Base-by-base conservation (phyloP, 2,113 vertebrate species). In the Pavo muticus region DNA sequence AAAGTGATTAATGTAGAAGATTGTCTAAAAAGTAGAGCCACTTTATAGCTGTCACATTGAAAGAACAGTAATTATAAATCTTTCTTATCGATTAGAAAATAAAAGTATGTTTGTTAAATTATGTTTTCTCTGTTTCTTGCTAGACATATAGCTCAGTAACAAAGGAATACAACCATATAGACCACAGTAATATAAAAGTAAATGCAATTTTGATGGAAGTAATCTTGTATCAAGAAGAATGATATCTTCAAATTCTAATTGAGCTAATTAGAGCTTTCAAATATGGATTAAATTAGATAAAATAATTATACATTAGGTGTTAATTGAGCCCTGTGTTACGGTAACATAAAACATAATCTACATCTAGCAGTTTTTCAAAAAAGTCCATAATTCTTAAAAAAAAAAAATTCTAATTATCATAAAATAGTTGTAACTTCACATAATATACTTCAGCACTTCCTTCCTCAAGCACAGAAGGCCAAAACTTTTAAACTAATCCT, bases 151-250 rank as follows among this genome's bases (percentile, higher is more conserved):
- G 6, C 19, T 77, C 1, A 1, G 10, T 35, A 87, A 18, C 16
- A 75, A 84, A 68, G 67, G 84, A 92, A 72, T 72, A 56, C 11
- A 77, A 17, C 29, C 54, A 2, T 54, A 73, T 7, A 73, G 48
- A 50, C 35, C 18, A 10, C 24, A 17, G n/a, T 61, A 56, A 29
- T 69, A 14, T 30, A 72, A 72, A 56, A 93, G 69, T 65, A 82
- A 69, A 61, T 65, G 27, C 3, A 48, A 32, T 90, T 95, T 84
- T 85, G 57, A 70, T 59, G 85, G 30, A 82, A 87, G 29, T 72
- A 91, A 84, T 52, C 74, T 82, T 27, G 21, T 79, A 59, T 82
- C 35, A 77, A 74, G 45, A 94, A 79, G 29, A 93, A 68, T 69
- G 2, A 78, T 75, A 89, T 84, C 73, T 61, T 87, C 75, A 91